Conservation (phyloP, 2,888 invertebrate genomes). For the Metallyticus violacea region DNA sequence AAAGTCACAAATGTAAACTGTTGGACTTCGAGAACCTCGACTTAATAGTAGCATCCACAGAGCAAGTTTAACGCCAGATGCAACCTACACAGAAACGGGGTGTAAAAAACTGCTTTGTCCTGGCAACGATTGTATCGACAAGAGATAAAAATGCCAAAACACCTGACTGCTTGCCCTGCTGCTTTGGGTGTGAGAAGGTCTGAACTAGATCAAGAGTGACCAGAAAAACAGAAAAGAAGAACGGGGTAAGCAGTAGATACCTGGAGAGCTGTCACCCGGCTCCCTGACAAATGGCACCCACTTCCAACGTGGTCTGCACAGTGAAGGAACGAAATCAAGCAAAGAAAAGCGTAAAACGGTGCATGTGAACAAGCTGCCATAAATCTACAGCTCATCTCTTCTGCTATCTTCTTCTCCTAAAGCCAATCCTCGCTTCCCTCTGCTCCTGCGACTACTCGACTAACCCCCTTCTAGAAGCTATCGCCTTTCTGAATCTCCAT, state of each 20-base stretch:
- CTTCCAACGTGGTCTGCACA: background rate
- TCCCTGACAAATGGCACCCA: slow-evolving; percentile 7
- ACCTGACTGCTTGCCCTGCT: background rate
- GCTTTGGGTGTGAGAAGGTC: background rate
- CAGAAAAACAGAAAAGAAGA: background rate
- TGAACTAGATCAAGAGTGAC: background rate
- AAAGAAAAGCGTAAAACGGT: background rate
- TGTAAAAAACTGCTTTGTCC: background rate
- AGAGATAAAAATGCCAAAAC: background rate
- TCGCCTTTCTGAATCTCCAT: background rate
- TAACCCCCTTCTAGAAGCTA: background rate
- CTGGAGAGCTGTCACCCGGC: background rate
- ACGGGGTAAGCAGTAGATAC: background rate
- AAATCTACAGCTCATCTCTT: slow-evolving; percentile 6
- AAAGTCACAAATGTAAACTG: too few species aligned
- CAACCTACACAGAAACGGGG: background rate
- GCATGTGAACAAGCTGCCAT: background rate
- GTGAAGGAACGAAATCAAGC: background rate
- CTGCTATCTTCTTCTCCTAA: background rate
- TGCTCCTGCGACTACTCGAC: background rate
- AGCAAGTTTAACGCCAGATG: too few species aligned
- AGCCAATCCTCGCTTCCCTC: background rate
- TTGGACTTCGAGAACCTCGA: too few species aligned
- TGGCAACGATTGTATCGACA: background rate
- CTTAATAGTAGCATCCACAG: too few species aligned